Percentiles rank a stretch among this genome's conserved stretches.
phyloP scores from a whole-genome alignment of 2,797 vertebrate species.

The Rallus crepitans region DNA sequence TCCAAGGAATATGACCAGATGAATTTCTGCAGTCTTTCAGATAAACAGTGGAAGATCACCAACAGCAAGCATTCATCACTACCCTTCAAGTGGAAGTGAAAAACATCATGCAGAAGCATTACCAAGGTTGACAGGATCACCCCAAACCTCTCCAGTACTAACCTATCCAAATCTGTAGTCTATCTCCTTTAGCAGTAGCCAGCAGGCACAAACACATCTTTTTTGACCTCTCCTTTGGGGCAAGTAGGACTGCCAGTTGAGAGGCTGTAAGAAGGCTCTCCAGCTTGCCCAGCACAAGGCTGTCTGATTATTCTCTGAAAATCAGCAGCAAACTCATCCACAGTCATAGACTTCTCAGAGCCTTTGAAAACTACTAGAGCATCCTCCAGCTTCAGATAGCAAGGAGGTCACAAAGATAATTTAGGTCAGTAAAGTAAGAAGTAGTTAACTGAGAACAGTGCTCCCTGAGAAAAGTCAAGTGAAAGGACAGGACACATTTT shows the following conservation, averaged over 20 bases:
- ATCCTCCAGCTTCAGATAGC: not conserved
- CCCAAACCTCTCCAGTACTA: not conserved
- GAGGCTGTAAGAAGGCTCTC: not conserved
- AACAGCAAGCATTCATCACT: not conserved
- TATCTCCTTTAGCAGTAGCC: not conserved
- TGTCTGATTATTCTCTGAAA: not conserved
- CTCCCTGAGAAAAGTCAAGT: not conserved
- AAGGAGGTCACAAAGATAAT: not conserved
- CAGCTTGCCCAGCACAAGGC: not conserved
- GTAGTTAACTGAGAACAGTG: not conserved
- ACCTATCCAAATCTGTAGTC: not conserved
- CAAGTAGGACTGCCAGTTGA: not conserved
- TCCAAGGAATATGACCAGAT: not conserved
- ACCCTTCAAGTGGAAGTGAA: not conserved
- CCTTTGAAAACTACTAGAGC: not conserved
- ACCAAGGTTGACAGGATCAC: not conserved
- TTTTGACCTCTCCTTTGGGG: not conserved
- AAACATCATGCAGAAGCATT: not conserved
- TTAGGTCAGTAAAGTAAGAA: not conserved
- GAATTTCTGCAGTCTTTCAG: not conserved
- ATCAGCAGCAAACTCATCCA: not conserved
- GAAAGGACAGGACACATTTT: not conserved
- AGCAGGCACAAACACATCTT: not conserved
- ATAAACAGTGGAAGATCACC: not conserved
- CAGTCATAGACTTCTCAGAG: not conserved